Evolutionary conservation across 1,140 invertebrate genomes (phyloP).

Genomic region (Pachypsylla venusta): DNA sequence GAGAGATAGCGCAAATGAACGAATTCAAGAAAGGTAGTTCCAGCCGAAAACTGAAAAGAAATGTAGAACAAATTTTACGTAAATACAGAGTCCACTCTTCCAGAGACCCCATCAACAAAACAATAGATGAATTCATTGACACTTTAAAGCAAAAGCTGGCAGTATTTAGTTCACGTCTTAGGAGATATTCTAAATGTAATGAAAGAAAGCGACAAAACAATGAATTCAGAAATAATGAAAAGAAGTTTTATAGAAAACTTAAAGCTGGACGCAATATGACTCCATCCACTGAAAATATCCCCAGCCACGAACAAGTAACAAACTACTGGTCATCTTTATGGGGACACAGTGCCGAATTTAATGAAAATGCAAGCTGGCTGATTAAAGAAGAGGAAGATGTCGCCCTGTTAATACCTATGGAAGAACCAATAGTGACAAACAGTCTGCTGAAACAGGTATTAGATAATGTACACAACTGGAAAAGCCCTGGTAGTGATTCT

Average conservation of each 20-base stretch:
- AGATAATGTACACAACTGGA: neutral
- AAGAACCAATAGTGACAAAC: neutral
- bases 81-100: neutral
- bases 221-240: neutral
- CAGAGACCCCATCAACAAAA: neutral
- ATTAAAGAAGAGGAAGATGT: neutral
- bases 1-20: neutral
- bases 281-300: neutral
- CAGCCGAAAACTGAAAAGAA: neutral
- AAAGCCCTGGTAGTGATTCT: constrained; percentile 9
- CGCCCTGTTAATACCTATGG: neutral
- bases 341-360: neutral
- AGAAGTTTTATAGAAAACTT: neutral
- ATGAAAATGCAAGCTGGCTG: neutral
- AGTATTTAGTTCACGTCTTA: neutral
- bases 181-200: neutral
- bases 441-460: neutral
- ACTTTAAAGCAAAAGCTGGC: constrained; percentile 1
- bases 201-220: neutral
- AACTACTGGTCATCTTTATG: neutral
- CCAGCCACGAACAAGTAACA: neutral
- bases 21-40: neutral
- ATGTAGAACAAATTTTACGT: neutral
- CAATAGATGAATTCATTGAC: neutral
- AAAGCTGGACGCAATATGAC: neutral